Evolutionary conservation across 1,140 invertebrate species (phyloP), one percentile per base, ranked within the genome.

Genomic region (Cotesia chilonis): DNA sequence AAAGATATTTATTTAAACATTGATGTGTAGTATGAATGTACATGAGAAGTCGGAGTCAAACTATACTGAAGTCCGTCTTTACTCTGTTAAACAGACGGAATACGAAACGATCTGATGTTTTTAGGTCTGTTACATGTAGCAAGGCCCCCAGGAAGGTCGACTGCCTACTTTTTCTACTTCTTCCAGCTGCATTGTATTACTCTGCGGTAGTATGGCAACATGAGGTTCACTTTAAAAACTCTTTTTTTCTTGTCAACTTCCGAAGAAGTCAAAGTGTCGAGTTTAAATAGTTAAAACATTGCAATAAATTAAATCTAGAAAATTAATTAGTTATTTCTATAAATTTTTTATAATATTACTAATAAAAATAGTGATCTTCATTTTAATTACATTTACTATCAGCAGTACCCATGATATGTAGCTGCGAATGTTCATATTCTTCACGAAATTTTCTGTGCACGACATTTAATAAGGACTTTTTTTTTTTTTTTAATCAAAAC

Each of bases 111-210:
- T 38, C 57, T 63, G 52, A 80, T 81, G 80, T 80, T 81, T 79
- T 82, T 77, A 82, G 76, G 77, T 79, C 74, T 71, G 78, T 71
- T 77, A 78, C 71, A 77, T 78, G 76, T 79, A 79, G 76, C 82
- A 83, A 83, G 81, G 80, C 79, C 80, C 80, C 75, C 75, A 82
- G 79, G 82, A 82, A 83, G 82, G 82, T 82, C 82, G 79, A 81
- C 76, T 70, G 81, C 79, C 79, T 80, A 78, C 76, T 77, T 55
- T 20, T 55, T 55, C 54, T 55, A 9, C 54, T 12, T 55, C 54
- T 55, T 55, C 17, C 17, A 71, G 20, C 12, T 54, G 68, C 60
- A 51, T 61, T 70, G 59, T 41, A 47, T 41, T 70, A 63, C 55
- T 55, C 41, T 47, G 41, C 41, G 41, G 2, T 47, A 47, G 41